Base-by-base conservation (phyloP, 2,797 vertebrate genomes). In the Lepilemur ruficaudatus region DNA sequence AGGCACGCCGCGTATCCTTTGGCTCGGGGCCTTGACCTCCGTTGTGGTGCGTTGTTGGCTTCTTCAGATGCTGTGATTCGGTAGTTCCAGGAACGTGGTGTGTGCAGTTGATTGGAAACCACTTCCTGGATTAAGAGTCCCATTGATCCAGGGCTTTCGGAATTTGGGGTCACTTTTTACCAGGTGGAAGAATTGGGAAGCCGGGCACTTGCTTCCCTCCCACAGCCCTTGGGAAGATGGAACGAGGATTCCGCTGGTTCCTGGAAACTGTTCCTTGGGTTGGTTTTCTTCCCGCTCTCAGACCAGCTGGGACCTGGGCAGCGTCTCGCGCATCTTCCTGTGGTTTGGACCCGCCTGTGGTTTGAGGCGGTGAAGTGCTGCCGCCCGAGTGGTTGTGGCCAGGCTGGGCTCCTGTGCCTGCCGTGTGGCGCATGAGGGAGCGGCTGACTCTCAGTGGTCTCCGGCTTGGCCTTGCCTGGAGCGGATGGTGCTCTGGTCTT, bases 1-100 rank as follows among this genome's bases (percentile, higher is more conserved):
- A 96, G 99, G 99, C 89, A 99, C 99, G 0, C 99, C 99, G 4
- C 99, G 99, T 99, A 99, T 99, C 99, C 99, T 99, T 99, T 98
- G 78, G 50, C 11, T 9, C 4, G 0, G 87, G 52, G 0, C 55
- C n/a, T 28, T 8, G 4, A n/a, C 8, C 7, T 63, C 12, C 38
- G 12, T n/a, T 7, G 14, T 18, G 38, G 86, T 93, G 70, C 79
- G 52, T 86, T 18, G 85, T 32, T 43, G 50, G 17, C 46, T 46
- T 94, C 93, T 43, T 30, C 38, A 15, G 3, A 4, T 7, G 8
- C 0, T 9, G 72, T 38, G 81, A 69, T 1, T 57, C 1, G 1
- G 78, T 4, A 2, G 22, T 46, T 17, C n/a, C 11, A 28, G 43
- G 22, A 38, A 15, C 22, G 25, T 3, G 48, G n/a, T 41, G 10